Conservation (phyloP, 1,140 invertebrate species). For the Dendroctonus valens region DNA sequence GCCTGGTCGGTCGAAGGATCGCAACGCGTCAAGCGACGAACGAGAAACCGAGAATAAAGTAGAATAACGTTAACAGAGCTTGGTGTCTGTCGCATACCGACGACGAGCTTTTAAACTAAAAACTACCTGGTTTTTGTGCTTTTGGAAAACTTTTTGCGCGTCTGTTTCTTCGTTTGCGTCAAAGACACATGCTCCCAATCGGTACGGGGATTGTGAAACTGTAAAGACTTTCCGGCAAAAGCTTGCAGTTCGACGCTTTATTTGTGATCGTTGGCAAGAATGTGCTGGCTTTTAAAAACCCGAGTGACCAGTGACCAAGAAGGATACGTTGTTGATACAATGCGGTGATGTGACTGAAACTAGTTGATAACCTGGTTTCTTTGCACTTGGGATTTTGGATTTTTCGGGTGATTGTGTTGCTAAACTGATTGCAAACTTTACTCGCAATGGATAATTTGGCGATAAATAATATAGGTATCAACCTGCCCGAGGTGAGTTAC, state of each 20-base stretch:
- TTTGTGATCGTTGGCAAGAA: not conserved
- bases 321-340: not conserved
- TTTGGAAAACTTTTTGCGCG: not conserved
- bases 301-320: conserved; percentile 17
- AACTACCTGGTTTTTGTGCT: not conserved
- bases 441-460: conserved; percentile 40
- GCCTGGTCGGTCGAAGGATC: conserved; percentile 17
- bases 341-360: conserved; percentile 3
- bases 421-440: no score
- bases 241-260: not conserved
- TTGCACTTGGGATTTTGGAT: not conserved
- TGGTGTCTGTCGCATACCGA: conserved; percentile 29
- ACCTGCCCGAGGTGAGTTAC: conserved; percentile 40
- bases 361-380: not conserved
- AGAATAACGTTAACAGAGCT: conserved; percentile 28
- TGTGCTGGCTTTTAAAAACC: conserved; percentile 15
- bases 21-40: conserved; percentile 6
- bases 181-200: no score
- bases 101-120: conserved; percentile 14
- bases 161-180: no score
- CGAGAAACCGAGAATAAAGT: conserved; percentile 17
- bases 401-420: no score
- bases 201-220: not conserved
- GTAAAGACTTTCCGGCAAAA: not conserved
- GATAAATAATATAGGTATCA: conserved; percentile 37